phyloP scores from a whole-genome alignment of 2,797 vertebrate genomes.

The Anniella stebbinsi region DNA sequence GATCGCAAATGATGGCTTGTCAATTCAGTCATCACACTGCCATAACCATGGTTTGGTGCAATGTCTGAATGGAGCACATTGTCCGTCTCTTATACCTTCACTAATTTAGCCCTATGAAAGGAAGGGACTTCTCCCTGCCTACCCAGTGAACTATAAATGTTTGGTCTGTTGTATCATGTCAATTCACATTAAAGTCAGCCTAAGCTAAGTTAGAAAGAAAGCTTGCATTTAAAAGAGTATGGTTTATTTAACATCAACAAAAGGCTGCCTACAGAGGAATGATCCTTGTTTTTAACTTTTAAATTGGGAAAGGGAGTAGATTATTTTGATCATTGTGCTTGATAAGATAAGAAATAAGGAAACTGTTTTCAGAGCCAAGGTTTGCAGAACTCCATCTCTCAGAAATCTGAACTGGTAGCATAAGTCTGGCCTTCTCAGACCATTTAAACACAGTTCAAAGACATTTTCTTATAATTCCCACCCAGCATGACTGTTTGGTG shows the following conservation, averaged over 20 bases:
- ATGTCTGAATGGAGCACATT: not conserved
- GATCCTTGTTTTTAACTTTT: not conserved
- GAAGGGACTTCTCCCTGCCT: not conserved
- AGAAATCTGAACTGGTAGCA: not conserved
- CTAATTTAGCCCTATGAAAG: not conserved
- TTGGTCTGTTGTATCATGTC: not conserved
- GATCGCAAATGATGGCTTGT: not conserved
- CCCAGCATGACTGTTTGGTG: constrained; percentile 47
- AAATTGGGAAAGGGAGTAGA: not conserved
- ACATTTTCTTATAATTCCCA: constrained; percentile 56
- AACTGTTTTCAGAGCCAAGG: not conserved
- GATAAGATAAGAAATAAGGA: not conserved
- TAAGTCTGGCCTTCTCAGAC: constrained; percentile 6
- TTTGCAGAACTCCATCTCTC: not conserved
- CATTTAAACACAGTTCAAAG: constrained; percentile 58
- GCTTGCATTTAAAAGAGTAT: not conserved
- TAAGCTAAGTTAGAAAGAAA: not conserved
- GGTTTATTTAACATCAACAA: not conserved
- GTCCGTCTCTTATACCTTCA: not conserved
- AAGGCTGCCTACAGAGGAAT: not conserved
- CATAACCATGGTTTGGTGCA: too few species aligned
- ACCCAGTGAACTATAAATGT: not conserved
- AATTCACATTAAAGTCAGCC: not conserved
- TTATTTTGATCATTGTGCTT: not conserved
- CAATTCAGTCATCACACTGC: not conserved